A percentile compares a stretch with the other conserved stretches of the same genome.
Evolutionary conservation across 2,797 vertebrate species (phyloP).

Genomic region (Microctenopoma stevenorrisi): DNA sequence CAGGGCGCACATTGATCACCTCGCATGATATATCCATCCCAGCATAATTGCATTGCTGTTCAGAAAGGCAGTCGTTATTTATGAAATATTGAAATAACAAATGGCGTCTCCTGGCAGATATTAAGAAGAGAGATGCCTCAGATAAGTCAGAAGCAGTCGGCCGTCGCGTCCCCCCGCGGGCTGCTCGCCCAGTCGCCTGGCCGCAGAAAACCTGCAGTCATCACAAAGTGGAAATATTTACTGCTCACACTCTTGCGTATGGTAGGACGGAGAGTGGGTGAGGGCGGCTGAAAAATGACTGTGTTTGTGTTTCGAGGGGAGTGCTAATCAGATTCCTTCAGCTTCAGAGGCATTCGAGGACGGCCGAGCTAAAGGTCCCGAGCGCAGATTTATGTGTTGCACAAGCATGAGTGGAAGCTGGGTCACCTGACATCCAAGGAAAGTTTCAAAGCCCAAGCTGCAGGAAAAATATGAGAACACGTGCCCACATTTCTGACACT

Average conservation of each 20-base stretch:
- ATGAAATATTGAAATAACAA: constrained; percentile 85
- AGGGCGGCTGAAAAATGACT: constrained; percentile 76
- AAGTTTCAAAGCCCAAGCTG: constrained; percentile 4
- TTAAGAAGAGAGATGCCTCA: constrained; percentile 80
- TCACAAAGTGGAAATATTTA: constrained; percentile 86
- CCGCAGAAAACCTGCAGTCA: constrained; percentile 82
- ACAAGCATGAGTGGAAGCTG: constrained; percentile 22
- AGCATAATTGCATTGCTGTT: constrained; percentile 77
- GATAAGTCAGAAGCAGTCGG: constrained; percentile 75
- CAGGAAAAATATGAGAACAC: constrained; percentile 6
- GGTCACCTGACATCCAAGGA: constrained; percentile 29
- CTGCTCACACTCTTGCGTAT: constrained; percentile 70
- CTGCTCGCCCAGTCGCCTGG: constrained; percentile 76
- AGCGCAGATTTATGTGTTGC: constrained; percentile 53
- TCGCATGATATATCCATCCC: constrained; percentile 71
- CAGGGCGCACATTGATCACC: constrained; percentile 69
- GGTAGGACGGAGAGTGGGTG: constrained; percentile 64
- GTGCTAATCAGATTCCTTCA: constrained; percentile 79
- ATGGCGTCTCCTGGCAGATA: constrained; percentile 75
- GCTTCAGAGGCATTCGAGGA: constrained; percentile 70
- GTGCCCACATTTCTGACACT: constrained; percentile 4
- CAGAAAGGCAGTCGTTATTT: constrained; percentile 79
- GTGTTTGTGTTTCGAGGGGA: constrained; percentile 79
- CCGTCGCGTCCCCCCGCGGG: constrained; percentile 56
- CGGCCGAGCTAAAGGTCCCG: constrained; percentile 54